Base-by-base conservation (phyloP, 2,888 invertebrate genomes). In the Lapara coniferarum region DNA sequence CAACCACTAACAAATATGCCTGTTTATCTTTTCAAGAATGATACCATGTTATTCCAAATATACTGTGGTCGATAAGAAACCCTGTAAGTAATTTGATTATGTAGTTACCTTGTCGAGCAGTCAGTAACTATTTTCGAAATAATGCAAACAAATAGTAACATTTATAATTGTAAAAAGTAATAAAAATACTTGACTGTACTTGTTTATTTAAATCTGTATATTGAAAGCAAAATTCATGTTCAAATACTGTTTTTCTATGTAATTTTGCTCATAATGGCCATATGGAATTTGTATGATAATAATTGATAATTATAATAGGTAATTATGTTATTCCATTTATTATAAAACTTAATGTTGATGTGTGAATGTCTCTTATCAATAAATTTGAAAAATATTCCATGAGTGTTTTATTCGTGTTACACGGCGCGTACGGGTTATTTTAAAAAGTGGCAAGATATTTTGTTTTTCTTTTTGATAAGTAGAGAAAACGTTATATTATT, bases 341-440 rank as follows among this genome's bases (percentile, higher is more conserved):
- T 87, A 82, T 55, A 85, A 86, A 85, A 82, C 85, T 88, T 85
- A 88, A 91, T 91, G 88, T 93, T 90, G 93, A 93, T 93, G 93
- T 93, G 93, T 93, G 93, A 93, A 93, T 93, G 93, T 93, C 93
- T 93, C 93, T 93, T 89, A 93, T 91, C 89, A 93, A 92, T 93
- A 92, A 92, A 93, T 86, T 86, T 86, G 85, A 80, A 89, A 90
- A 86, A 81, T 77, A 75, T 66, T 70, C 68, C 67, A 53, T 13
- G 49, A 12, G 16, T 51, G 8, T 68, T 57, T 68, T 58, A 57
- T 51, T 51, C 4, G 37, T 7, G 37, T 37, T 6, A 37, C 37
- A 37, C 8, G 2, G 37, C 7, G 37, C 1, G 25, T 25, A 2
- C 25, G 25, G 1, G 25, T 25, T 25, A 25, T 25, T 25, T 25